Conservation (phyloP, 2,888 invertebrate species). For the Eupithecia dodoneata region DNA sequence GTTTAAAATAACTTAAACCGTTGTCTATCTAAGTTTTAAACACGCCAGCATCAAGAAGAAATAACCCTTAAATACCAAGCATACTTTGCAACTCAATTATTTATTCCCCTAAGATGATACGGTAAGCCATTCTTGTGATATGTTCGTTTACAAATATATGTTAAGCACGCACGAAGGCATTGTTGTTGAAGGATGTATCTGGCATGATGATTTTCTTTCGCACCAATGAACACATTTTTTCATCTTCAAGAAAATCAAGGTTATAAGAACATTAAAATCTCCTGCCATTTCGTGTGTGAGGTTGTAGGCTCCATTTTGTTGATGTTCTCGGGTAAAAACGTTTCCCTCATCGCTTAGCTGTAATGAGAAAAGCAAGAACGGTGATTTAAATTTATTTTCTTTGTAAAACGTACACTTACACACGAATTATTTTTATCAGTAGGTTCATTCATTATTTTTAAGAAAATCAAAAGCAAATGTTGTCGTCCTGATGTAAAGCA, state of each 20-base stretch:
- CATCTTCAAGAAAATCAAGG: slow-evolving; percentile 71
- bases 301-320: slow-evolving; percentile 60
- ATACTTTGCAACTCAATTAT: slow-evolving; percentile 70
- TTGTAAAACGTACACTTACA: slow-evolving; percentile 49
- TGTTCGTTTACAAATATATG: slow-evolving; percentile 74
- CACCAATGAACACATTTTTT: slow-evolving; percentile 76
- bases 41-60: neutral
- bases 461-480: neutral
- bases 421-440: slow-evolving; percentile 70
- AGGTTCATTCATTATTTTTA: neutral
- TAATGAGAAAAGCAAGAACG: slow-evolving; percentile 71
- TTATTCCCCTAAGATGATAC: slow-evolving; percentile 70
- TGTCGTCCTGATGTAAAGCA: neutral
- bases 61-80: slow-evolving; percentile 58
- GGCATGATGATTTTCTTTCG: slow-evolving; percentile 75
- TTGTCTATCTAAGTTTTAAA: neutral
- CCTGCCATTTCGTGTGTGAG: slow-evolving; percentile 63
- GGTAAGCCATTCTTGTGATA: slow-evolving; percentile 61
- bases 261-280: slow-evolving; percentile 70
- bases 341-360: slow-evolving; percentile 66
- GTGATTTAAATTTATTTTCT: slow-evolving; percentile 77
- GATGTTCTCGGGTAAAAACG: slow-evolving; percentile 67
- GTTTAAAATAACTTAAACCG: neutral
- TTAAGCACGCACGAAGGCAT: slow-evolving; percentile 73
- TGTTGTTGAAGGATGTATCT: slow-evolving; percentile 73